phyloP scores from a whole-genome alignment of 2,113 vertebrate genomes.

The Chroicocephalus ridibundus region DNA sequence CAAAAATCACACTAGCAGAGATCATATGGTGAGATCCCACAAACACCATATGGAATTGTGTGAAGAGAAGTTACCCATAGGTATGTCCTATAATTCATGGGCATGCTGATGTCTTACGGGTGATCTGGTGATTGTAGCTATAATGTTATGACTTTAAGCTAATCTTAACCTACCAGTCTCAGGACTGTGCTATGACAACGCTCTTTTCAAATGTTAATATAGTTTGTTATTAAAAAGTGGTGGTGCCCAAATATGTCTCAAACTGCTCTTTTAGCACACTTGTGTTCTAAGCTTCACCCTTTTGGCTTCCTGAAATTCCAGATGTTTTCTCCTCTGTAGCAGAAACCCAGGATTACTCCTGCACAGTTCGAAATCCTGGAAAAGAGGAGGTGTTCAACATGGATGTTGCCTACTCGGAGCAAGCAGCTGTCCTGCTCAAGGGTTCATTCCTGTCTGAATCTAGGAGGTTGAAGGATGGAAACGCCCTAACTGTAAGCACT shows the following conservation, averaged over 20 bases:
- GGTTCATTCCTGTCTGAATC: slow-evolving; percentile 61
- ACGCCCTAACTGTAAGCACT: slow-evolving; percentile 79
- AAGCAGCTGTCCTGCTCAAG: slow-evolving; percentile 82
- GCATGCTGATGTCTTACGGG: background rate
- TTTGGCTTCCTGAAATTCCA: background rate
- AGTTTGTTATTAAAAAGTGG: background rate
- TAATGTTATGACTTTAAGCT: background rate
- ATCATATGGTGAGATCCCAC: background rate
- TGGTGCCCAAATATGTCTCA: background rate
- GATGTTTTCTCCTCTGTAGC: background rate
- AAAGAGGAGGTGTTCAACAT: slow-evolving; percentile 81
- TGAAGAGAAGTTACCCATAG: background rate
- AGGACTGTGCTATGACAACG: background rate
- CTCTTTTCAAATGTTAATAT: background rate
- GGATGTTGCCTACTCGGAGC: slow-evolving; percentile 87
- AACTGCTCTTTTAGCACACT: background rate
- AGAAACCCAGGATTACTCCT: slow-evolving; percentile 46
- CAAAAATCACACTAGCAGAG: background rate
- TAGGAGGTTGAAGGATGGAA: slow-evolving; percentile 73
- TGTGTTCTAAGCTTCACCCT: background rate
- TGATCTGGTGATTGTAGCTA: background rate
- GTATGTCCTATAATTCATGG: background rate
- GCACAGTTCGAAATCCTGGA: slow-evolving; percentile 2
- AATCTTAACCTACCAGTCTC: background rate
- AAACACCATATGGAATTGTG: background rate